Evolutionary conservation across 2,113 vertebrate species (phyloP).

Genomic region (Ciconia stormi): DNA sequence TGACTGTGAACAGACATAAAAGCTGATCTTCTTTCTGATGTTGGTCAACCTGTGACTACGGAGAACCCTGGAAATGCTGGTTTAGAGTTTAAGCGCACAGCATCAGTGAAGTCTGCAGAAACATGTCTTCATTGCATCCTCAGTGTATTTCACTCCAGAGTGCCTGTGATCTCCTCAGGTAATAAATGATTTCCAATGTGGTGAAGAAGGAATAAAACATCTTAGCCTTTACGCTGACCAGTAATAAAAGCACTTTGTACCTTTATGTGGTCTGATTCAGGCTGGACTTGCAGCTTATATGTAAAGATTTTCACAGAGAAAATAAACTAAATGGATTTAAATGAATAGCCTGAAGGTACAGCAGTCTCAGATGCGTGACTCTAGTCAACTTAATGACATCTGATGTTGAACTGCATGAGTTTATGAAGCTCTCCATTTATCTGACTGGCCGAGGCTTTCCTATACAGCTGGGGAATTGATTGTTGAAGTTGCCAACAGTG

Average conservation of each 20-base stretch:
- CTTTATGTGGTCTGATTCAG: neutral
- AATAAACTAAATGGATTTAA: neutral
- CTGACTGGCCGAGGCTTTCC: neutral
- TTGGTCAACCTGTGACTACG: neutral
- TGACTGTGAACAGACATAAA: neutral
- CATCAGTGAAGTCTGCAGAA: neutral
- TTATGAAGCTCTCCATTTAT: neutral
- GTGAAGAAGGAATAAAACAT: neutral
- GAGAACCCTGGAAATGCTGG: neutral
- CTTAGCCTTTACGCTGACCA: neutral
- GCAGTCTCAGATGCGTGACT: neutral
- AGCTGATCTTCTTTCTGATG: neutral
- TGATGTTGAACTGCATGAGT: neutral
- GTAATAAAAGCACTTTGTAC: neutral
- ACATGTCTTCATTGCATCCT: neutral
- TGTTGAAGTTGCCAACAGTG: neutral
- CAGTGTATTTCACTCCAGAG: neutral
- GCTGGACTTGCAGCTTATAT: neutral
- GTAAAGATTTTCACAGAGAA: neutral
- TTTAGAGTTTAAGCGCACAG: neutral
- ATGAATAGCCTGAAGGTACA: neutral
- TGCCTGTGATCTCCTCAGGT: neutral
- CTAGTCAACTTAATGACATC: neutral
- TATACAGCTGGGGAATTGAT: neutral
- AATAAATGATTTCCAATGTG: neutral